phyloP scores from a whole-genome alignment of 2,113 vertebrate genomes.

The Ameiurus melas region DNA sequence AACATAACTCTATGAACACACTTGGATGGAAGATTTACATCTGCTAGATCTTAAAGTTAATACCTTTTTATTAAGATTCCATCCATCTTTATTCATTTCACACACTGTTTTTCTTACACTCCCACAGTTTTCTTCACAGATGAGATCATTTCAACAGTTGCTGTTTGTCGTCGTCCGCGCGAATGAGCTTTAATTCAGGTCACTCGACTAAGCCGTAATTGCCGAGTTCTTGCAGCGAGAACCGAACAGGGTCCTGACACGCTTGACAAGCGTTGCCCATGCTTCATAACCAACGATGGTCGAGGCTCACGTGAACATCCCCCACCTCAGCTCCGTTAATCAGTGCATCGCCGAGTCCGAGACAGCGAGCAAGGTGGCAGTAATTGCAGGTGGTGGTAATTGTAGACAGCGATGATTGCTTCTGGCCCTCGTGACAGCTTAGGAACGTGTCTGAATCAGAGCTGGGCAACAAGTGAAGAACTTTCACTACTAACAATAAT shows the following conservation, averaged over 20 bases:
- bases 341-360: constrained; percentile 41
- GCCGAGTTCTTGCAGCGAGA: constrained; percentile 29
- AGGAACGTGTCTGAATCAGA: constrained; percentile 68
- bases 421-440: constrained; percentile 71
- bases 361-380: constrained; percentile 49
- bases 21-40: neutral
- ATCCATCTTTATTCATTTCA: neutral
- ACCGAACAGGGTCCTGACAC: constrained; percentile 32
- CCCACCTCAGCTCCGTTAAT: constrained; percentile 46
- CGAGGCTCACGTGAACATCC: constrained; percentile 32
- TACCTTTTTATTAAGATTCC: neutral
- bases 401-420: constrained; percentile 52
- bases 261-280: constrained; percentile 43
- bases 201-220: constrained; percentile 42
- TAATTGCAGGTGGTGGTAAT: constrained; percentile 61
- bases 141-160: neutral
- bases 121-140: neutral
- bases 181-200: constrained; percentile 36
- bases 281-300: constrained; percentile 17
- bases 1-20: neutral
- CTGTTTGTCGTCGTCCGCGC: constrained; percentile 6
- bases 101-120: neutral
- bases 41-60: neutral
- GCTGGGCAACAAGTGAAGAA: constrained; percentile 77
- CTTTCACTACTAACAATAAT: constrained; percentile 66